These are phyloP conservation scores for Athalia rosae DNA, from an alignment of 2,888 invertebrate species.

Conservation along the genomic window DNA sequence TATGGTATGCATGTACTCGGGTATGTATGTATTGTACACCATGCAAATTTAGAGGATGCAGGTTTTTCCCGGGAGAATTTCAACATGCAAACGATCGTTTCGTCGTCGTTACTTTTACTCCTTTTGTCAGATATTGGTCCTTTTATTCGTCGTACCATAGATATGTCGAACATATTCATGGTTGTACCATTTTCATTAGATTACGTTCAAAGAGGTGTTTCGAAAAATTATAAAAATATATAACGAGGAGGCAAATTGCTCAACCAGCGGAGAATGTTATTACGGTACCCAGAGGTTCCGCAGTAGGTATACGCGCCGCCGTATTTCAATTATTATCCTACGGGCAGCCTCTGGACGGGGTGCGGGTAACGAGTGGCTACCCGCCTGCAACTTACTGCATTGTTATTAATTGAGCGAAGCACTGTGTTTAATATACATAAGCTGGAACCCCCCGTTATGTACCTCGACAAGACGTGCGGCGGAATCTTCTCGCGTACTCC, in stretches of 20 bases:
- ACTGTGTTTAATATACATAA: background rate
- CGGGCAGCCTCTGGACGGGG: background rate
- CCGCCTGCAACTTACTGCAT: conserved; percentile 32
- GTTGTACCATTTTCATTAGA: too few relatives aligned
- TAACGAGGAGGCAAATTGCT: conserved; percentile 28
- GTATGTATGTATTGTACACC: conserved; percentile 48
- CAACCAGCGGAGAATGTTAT: conserved; percentile 8
- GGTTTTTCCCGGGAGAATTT: background rate
- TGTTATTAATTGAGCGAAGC: conserved; percentile 35
- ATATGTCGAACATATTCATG: too few relatives aligned
- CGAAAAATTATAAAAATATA: too few relatives aligned
- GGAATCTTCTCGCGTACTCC: conserved; percentile 26
- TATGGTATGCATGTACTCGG: too few relatives aligned
- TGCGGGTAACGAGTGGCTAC: conserved; percentile 8
- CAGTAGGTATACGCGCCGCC: background rate
- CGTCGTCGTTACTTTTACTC: too few relatives aligned
- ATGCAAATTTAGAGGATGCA: background rate
- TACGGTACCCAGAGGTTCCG: conserved; percentile 3
- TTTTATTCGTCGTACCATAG: too few relatives aligned
- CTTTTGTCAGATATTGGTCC: too few relatives aligned
- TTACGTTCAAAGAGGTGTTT: too few relatives aligned
- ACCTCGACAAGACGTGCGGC: conserved; percentile 2
- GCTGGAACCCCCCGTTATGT: background rate
- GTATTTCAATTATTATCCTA: conserved; percentile 32
- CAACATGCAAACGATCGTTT: conserved; percentile 19